These are phyloP conservation scores for Cebidichthys violaceus DNA, from an alignment of 2,113 vertebrate species.

Conservation along the genomic window DNA sequence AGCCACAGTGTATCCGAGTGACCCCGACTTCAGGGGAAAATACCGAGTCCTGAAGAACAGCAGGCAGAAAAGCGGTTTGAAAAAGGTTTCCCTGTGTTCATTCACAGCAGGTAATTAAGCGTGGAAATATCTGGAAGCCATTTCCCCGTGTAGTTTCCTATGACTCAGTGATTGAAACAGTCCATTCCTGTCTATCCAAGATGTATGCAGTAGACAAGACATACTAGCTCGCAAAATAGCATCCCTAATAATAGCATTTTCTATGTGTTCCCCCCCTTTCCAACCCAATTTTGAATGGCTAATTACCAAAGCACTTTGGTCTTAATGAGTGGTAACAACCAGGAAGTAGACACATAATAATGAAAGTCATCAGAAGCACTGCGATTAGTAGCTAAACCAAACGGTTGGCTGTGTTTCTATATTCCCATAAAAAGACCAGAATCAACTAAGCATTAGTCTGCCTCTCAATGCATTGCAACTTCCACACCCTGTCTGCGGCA, in stretches of 20 bases:
- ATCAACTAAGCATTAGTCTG: constrained; percentile 1
- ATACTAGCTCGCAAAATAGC: constrained; percentile 21
- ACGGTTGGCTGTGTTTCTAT: constrained; percentile 20
- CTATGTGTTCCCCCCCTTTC: neutral
- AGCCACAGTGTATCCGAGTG: constrained; percentile 55
- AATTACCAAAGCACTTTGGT: constrained; percentile 23
- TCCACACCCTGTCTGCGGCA: neutral
- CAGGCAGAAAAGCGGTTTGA: constrained; percentile 56
- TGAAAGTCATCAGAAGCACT: too few relatives aligned
- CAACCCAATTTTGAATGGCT: constrained; percentile 23
- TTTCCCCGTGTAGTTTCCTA: constrained; percentile 66
- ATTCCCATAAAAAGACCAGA: constrained; percentile 22
- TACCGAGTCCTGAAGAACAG: constrained; percentile 61
- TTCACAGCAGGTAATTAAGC: constrained; percentile 75
- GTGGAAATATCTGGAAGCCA: constrained; percentile 78
- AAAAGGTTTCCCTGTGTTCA: constrained; percentile 75
- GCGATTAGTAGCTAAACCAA: constrained; percentile 19
- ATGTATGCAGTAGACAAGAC: constrained; percentile 54
- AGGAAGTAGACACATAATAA: constrained; percentile 26
- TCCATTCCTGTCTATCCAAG: constrained; percentile 58
- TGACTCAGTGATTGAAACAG: constrained; percentile 70
- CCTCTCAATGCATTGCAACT: neutral
- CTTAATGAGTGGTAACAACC: constrained; percentile 32
- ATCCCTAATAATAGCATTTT: constrained; percentile 37
- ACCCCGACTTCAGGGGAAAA: constrained; percentile 62